phyloP scores from a whole-genome alignment of 37 sponge, comb jelly and placozoan species.

The Mnemiopsis leidyi region DNA sequence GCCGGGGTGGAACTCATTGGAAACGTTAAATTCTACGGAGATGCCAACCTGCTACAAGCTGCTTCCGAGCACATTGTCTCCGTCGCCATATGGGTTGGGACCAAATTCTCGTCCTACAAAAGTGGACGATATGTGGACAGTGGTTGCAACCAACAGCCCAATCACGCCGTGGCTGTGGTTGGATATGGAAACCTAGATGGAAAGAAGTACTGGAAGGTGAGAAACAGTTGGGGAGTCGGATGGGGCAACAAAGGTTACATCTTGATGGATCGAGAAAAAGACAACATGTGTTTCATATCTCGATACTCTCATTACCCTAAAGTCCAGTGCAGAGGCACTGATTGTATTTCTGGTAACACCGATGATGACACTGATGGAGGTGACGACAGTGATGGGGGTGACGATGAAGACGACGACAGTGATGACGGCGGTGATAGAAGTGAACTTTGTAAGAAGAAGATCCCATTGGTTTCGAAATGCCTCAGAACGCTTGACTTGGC shows the following conservation, averaged over 20 bases:
- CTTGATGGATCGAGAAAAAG: neutral
- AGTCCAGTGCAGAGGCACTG: neutral
- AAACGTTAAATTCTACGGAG: too few species aligned
- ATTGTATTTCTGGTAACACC: neutral
- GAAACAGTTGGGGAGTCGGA: neutral
- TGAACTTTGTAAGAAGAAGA: too few species aligned
- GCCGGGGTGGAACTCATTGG: too few species aligned
- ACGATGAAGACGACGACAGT: neutral
- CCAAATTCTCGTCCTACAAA: neutral
- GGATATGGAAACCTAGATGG: neutral
- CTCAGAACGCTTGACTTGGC: too few species aligned
- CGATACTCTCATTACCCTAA: neutral
- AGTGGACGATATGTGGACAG: neutral
- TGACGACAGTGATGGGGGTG: neutral
- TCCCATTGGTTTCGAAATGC: too few species aligned
- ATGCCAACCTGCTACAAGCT: neutral
- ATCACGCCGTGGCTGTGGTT: conserved; percentile 2
- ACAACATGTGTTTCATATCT: conserved; percentile 2
- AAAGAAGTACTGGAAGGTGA: neutral
- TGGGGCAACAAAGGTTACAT: neutral
- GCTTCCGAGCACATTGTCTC: neutral
- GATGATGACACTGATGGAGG: neutral
- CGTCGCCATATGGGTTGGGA: neutral
- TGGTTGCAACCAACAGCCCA: neutral
- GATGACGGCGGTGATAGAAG: neutral